Conservation (phyloP, 2,888 invertebrate species). For the Lepidonotus clava region DNA sequence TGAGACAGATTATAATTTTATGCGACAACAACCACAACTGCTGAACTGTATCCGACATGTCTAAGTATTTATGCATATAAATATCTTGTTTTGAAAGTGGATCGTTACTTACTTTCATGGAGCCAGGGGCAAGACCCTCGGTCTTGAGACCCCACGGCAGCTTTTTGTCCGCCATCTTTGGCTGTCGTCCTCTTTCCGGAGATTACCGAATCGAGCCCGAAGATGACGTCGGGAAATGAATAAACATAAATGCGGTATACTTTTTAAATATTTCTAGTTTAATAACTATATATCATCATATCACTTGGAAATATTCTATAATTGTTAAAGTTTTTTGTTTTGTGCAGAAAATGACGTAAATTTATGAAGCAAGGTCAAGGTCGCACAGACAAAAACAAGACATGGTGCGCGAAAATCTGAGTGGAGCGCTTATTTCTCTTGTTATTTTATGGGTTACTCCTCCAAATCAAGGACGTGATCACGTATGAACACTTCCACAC, state of each 20-base stretch:
- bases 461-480: too few relatives aligned
- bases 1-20: not conserved
- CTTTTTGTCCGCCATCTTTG: conserved; percentile 63
- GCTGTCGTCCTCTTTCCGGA: not conserved
- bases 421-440: too few relatives aligned
- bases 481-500: too few relatives aligned
- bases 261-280: too few relatives aligned
- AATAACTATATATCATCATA: too few relatives aligned
- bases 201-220: not conserved
- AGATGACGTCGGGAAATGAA: not conserved
- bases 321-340: too few relatives aligned
- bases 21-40: not conserved
- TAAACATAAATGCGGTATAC: too few relatives aligned
- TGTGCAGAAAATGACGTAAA: not conserved
- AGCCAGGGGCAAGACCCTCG: conserved; percentile 63
- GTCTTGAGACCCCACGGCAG: conserved; percentile 66
- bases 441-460: too few relatives aligned
- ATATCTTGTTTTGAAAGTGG: not conserved
- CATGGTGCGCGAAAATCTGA: too few relatives aligned
- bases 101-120: conserved; percentile 61
- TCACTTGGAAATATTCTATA: too few relatives aligned
- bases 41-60: not conserved
- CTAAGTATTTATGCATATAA: not conserved
- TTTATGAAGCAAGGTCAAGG: conserved; percentile 29
- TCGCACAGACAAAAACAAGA: conserved; percentile 7